Conservation (phyloP, 1,140 invertebrate genomes). For the Rhynchophorus ferrugineus region DNA sequence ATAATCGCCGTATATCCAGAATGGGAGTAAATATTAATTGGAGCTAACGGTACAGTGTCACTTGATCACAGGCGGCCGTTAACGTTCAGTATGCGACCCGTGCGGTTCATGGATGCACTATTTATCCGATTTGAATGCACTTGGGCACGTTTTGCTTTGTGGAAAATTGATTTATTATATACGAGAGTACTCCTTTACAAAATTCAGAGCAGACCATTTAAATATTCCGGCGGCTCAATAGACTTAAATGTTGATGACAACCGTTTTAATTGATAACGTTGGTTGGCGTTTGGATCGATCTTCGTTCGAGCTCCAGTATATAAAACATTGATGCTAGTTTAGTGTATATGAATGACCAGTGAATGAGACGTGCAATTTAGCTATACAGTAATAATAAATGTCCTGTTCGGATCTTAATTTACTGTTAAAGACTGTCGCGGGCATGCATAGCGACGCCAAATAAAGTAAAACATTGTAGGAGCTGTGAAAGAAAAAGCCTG, state of each 20-base stretch:
- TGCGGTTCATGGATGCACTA: conserved; percentile 1
- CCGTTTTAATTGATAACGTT: not conserved
- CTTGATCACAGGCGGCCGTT: not conserved
- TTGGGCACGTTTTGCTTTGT: not conserved
- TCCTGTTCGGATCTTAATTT: no score
- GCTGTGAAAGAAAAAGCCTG: no score
- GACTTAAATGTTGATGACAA: not conserved
- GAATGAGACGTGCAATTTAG: no score
- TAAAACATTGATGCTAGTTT: no score
- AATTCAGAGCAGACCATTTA: not conserved
- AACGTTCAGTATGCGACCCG: not conserved
- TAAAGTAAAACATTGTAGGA: no score
- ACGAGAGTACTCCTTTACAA: not conserved
- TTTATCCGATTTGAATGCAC: conserved; percentile 1
- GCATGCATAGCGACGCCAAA: no score
- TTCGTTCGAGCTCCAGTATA: no score
- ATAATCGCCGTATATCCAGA: not conserved
- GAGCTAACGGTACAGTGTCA: conserved; percentile 1
- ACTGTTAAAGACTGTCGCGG: no score
- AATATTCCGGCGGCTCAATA: not conserved
- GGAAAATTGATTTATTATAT: conserved; percentile 1
- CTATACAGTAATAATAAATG: no score
- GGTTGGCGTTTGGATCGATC: no score
- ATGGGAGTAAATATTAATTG: conserved; percentile 7
- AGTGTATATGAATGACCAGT: no score